Percentiles rank a stretch among this genome's conserved stretches.
Conservation (phyloP, 53 echinoderm and acorn worm species). For the Pentamera pediparva region DNA sequence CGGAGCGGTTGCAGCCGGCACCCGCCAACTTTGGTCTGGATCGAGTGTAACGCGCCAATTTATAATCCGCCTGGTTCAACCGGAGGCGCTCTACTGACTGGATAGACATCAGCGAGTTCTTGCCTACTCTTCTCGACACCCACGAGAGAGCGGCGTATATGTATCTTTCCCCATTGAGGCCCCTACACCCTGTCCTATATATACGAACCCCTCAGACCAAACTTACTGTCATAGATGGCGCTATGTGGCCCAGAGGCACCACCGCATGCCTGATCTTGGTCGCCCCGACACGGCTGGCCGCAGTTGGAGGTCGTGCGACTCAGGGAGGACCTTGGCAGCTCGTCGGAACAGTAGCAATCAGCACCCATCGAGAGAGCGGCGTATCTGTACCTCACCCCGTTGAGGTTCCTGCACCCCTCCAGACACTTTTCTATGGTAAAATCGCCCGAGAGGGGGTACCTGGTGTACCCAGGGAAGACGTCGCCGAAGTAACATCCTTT, state of each 20-base stretch:
- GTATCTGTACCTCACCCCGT: too few species aligned
- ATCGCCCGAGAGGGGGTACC: neutral
- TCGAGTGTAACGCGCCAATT: too few species aligned
- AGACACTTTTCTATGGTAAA: slow-evolving; percentile 4
- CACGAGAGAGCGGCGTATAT: too few species aligned
- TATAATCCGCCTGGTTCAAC: too few species aligned
- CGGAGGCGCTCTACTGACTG: too few species aligned
- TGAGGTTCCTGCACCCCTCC: neutral
- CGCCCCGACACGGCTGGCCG: neutral
- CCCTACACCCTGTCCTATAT: too few species aligned
- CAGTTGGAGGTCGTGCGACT: neutral
- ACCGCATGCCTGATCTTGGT: neutral
- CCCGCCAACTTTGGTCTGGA: too few species aligned
- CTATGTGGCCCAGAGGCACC: neutral
- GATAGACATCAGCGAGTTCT: too few species aligned
- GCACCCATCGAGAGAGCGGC: neutral
- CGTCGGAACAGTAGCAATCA: slow-evolving; percentile 10
- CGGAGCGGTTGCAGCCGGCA: too few species aligned
- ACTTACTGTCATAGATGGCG: slow-evolving; percentile 17
- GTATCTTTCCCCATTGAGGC: too few species aligned
- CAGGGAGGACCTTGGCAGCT: neutral
- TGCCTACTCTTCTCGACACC: too few species aligned
- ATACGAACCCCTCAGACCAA: too few species aligned
- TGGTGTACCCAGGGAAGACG: neutral
- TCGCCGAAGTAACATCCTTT: slow-evolving; percentile 1